Conservation (phyloP, 2,888 invertebrate species). For the Cryptocephalus moraei region DNA sequence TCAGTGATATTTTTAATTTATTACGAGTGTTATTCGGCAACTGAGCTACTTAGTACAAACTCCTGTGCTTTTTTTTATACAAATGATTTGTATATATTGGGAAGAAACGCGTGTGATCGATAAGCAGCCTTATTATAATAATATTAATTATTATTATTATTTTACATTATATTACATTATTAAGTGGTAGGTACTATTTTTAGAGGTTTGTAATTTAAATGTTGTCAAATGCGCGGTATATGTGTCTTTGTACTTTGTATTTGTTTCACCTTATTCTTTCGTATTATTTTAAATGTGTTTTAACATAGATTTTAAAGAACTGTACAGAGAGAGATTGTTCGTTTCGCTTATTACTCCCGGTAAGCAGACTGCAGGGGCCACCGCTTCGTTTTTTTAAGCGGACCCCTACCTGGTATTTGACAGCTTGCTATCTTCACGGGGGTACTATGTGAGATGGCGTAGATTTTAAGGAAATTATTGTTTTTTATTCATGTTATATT, state of each 20-base stretch:
- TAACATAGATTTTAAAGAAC: constrained; percentile 17
- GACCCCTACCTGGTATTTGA: too few species aligned
- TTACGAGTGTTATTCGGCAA: constrained; percentile 22
- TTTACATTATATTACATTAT: too few species aligned
- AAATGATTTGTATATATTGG: constrained; percentile 18
- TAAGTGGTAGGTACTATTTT: constrained; percentile 16
- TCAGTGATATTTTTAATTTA: constrained; percentile 20
- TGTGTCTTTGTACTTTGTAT: constrained; percentile 3
- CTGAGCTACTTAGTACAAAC: constrained; percentile 30
- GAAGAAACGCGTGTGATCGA: constrained; percentile 17
- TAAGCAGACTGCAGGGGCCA: constrained; percentile 19
- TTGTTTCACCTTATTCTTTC: constrained; percentile 17
- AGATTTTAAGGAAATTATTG: constrained; percentile 16
- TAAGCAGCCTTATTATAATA: constrained; percentile 14
- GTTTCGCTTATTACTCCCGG: constrained; percentile 19
- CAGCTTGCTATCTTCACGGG: too few species aligned
- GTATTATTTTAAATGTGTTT: constrained; percentile 27
- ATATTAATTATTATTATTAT: too few species aligned
- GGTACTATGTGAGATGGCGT: neutral
- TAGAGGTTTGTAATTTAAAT: constrained; percentile 17
- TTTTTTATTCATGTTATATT: constrained; percentile 36
- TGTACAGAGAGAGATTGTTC: constrained; percentile 1
- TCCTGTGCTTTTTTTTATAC: constrained; percentile 22
- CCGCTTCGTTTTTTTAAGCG: neutral
- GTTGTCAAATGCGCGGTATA: constrained; percentile 13